Percentiles rank a stretch among this genome's conserved stretches.
These are phyloP conservation scores for Ariolimax columbianus DNA, from an alignment of 2,888 invertebrate genomes.

Conservation along the genomic window DNA sequence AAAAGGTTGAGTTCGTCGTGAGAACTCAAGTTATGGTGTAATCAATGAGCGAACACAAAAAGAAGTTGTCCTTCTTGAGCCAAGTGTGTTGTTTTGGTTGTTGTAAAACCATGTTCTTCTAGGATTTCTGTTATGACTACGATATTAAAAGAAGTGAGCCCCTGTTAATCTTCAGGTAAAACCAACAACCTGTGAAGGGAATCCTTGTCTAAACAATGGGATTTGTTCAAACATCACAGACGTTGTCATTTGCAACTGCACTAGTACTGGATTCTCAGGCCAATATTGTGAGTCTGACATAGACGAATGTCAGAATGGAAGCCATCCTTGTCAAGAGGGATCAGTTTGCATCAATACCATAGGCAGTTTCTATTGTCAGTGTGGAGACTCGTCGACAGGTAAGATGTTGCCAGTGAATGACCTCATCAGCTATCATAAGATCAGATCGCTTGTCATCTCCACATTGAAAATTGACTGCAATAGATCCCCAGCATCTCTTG, in stretches of 20 bases:
- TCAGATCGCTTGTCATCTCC: too few species aligned
- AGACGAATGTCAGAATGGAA: constrained; percentile 61
- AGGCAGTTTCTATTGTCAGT: constrained; percentile 63
- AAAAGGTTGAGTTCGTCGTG: too few species aligned
- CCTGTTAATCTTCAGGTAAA: constrained; percentile 47
- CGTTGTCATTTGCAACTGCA: constrained; percentile 61
- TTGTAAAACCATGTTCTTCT: too few species aligned
- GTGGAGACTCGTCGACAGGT: background rate
- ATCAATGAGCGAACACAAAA: too few species aligned
- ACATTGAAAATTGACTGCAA: too few species aligned
- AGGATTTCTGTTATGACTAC: too few species aligned
- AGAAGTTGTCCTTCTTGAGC: too few species aligned
- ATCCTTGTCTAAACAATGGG: constrained; percentile 64
- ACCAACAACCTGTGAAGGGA: constrained; percentile 56
- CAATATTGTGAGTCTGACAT: constrained; percentile 60
- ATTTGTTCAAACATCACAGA: constrained; percentile 57
- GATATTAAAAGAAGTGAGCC: background rate
- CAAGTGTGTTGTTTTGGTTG: too few species aligned
- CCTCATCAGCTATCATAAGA: too few species aligned
- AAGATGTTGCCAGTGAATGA: background rate
- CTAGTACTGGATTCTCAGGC: constrained; percentile 59
- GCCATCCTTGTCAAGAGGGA: constrained; percentile 62
- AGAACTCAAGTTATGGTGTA: too few species aligned
- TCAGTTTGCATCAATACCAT: constrained; percentile 64
- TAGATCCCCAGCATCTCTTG: too few species aligned